Conservation (phyloP, 2,113 vertebrate genomes). For the Eubucco bourcierii region DNA sequence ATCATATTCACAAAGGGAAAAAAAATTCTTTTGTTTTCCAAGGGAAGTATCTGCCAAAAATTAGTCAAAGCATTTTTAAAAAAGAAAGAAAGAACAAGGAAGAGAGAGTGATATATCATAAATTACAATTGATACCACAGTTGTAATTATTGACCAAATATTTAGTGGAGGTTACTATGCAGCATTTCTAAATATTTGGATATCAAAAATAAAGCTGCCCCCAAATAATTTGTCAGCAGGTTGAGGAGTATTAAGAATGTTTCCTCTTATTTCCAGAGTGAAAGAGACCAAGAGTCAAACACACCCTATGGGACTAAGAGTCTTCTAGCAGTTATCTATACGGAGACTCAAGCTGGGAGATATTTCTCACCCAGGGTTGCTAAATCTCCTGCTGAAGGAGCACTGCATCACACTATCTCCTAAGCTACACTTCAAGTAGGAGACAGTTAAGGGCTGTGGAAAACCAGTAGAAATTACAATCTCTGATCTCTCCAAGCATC, state of each 20-base stretch:
- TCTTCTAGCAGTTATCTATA: neutral
- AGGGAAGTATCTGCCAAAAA: neutral
- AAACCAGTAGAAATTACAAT: neutral
- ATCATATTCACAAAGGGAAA: neutral
- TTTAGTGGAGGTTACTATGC: neutral
- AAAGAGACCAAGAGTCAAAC: neutral
- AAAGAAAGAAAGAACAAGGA: neutral
- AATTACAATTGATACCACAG: neutral
- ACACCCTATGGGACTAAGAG: neutral
- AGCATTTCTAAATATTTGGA: neutral
- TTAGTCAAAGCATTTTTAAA: neutral
- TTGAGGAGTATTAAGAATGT: neutral
- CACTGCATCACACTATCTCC: neutral
- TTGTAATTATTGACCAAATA: neutral
- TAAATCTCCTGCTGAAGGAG: neutral
- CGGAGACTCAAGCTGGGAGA: neutral
- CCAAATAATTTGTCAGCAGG: neutral
- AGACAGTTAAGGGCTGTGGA: neutral
- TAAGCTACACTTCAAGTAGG: neutral
- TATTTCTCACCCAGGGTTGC: neutral
- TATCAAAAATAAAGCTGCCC: neutral
- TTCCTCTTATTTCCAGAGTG: neutral
- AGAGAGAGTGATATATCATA: neutral
- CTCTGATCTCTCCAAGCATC: neutral
- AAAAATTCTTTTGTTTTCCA: neutral